Evolutionary conservation across 2,797 vertebrate species (phyloP), one percentile per base, ranked within the genome.

Genomic region (Sebastolobus altivelis): DNA sequence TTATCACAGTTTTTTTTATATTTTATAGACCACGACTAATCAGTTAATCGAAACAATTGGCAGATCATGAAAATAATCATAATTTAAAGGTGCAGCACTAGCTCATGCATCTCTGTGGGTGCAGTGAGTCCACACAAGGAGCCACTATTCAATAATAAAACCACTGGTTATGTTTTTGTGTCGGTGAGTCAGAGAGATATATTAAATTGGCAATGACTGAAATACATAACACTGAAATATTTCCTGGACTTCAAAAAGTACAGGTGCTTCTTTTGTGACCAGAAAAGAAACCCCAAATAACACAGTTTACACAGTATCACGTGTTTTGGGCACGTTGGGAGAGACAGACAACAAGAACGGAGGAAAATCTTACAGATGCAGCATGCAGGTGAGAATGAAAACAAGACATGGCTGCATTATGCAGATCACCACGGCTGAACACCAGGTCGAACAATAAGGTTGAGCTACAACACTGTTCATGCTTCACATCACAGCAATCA

Each of bases 401-500:
- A 77, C 35, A 77, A 27, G 14, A 55, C 18, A 40, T 18, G 18
- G 43, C 25, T 67, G 40, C 29, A 59, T 29, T 37, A 20, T 55
- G 55, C 22, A 29, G 14, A 46, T 76, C 11, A 38, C 18, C 35
- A 14, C 5, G 8, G 65, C 65, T 72, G 55, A 52, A 52, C 20
- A 52, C 49, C 20, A n/a, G 49, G 49, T 20, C 49, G 20, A 52
- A 52, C 49, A 52, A 52, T 20, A 52, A 16, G 20, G 8, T 52
- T n/a, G 18, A 52, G 58, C 29, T 35, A 37, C 69, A 77, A 46
- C 29, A 18, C 49, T 12, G 70, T 55, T 79, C 65, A 54, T 46
- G 72, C 73, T 72, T 79, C 80, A 80, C 72, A 79, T 82, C 83
- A 73, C 72, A 77, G 79, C 56, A 4, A 80, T 78, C 79, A 72